Percentiles rank a stretch among this genome's conserved stretches.
phyloP scores from a whole-genome alignment of 2,113 vertebrate species.

The crab-eating macaque (Macaca fascicularis) region T2T-MFA8v1.1 NC_088394.1:17650501-17651000 shows the following conservation, averaged over 20 bases:
- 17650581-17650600: no score
- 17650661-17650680: neutral
- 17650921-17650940: neutral
- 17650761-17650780: neutral
- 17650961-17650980: fast-evolving
- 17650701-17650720: fast-evolving
- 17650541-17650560: no score
- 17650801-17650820: neutral
- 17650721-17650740: neutral
- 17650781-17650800: neutral
- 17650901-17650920: neutral
- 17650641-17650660: neutral
- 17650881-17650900: neutral
- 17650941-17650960: neutral
- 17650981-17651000: neutral
- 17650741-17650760: fast-evolving
- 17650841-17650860: neutral
- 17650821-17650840: neutral
- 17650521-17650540: no score
- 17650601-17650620: no score
- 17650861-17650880: neutral
- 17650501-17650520: no score
- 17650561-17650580: no score
- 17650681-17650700: neutral
- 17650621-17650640: no score